phyloP scores from a whole-genome alignment of 2,797 vertebrate species.

The Allochrocebus solatus region DNA sequence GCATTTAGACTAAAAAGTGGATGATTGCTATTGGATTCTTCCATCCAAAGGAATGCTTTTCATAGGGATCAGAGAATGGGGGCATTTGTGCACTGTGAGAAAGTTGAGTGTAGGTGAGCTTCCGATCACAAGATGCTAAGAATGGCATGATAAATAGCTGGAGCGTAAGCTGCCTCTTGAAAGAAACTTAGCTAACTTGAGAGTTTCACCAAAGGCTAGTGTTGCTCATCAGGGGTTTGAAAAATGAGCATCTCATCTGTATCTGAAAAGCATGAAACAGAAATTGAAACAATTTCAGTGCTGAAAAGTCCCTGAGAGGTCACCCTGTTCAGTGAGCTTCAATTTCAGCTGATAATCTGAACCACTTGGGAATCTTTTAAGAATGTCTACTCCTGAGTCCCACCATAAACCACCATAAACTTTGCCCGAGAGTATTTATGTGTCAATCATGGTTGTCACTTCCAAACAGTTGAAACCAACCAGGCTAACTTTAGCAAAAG shows the following conservation, averaged over 20 bases:
- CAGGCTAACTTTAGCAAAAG: neutral
- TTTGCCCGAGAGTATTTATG: neutral
- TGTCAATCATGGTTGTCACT: neutral
- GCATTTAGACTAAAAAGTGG: neutral
- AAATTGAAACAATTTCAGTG: neutral
- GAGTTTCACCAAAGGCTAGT: neutral
- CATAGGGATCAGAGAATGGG: rapidly evolving
- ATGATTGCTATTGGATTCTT: neutral
- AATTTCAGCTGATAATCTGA: neutral
- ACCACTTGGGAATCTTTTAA: neutral
- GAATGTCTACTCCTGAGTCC: neutral
- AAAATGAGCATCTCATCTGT: neutral
- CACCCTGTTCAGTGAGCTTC: neutral
- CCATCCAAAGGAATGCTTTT: neutral
- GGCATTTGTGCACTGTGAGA: rapidly evolving
- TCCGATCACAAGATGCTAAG: too few species aligned
- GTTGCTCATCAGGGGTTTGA: neutral
- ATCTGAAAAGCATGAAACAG: neutral
- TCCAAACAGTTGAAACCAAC: neutral
- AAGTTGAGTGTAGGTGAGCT: neutral
- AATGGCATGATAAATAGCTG: neutral
- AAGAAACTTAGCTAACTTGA: neutral
- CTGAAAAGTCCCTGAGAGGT: neutral
- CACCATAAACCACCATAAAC: neutral
- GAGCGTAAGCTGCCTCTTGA: neutral